A percentile compares a stretch with the other conserved stretches of the same genome.
Evolutionary conservation across 1,140 invertebrate species (phyloP).

Genomic region (Philopotamus ludificatus): DNA sequence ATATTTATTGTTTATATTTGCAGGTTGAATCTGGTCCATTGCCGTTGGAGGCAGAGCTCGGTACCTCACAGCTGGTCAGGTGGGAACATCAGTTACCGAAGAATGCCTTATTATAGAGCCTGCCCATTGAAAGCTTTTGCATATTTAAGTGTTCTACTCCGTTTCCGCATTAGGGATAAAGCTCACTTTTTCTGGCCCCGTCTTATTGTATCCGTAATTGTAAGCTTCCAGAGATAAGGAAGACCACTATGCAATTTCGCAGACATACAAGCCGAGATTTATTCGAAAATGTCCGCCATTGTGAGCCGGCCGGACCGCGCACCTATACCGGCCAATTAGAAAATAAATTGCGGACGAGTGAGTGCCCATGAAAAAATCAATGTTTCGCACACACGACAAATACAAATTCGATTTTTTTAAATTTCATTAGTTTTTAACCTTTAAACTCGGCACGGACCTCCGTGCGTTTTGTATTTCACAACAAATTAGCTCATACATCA

Average conservation of each 20-base stretch:
- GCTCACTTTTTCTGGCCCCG: slow-evolving; percentile 8
- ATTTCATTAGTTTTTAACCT: slow-evolving; percentile 22
- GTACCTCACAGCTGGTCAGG: slow-evolving; percentile 30
- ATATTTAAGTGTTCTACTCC: slow-evolving; percentile 34
- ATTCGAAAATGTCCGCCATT: too few species aligned
- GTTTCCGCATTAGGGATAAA: slow-evolving; percentile 35
- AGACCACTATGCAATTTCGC: background rate
- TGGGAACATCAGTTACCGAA: slow-evolving; percentile 41
- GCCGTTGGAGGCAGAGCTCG: slow-evolving; percentile 1
- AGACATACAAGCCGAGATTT: too few species aligned
- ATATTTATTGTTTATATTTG: background rate
- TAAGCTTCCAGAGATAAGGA: slow-evolving; percentile 4
- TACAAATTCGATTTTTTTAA: slow-evolving; percentile 4
- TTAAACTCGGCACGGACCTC: slow-evolving; percentile 20
- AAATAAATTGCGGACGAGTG: too few species aligned
- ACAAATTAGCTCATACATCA: slow-evolving; percentile 27
- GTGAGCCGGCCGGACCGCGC: background rate
- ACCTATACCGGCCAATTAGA: too few species aligned
- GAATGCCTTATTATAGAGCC: slow-evolving; percentile 40
- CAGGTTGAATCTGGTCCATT: slow-evolving; percentile 5
- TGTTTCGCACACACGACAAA: too few species aligned
- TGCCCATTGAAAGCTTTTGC: slow-evolving; percentile 37
- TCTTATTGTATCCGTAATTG: slow-evolving; percentile 32
- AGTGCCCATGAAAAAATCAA: too few species aligned
- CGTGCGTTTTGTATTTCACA: slow-evolving; percentile 26